Base-by-base conservation (phyloP, 2,113 vertebrate species). In the Okapia johnstoni region DNA sequence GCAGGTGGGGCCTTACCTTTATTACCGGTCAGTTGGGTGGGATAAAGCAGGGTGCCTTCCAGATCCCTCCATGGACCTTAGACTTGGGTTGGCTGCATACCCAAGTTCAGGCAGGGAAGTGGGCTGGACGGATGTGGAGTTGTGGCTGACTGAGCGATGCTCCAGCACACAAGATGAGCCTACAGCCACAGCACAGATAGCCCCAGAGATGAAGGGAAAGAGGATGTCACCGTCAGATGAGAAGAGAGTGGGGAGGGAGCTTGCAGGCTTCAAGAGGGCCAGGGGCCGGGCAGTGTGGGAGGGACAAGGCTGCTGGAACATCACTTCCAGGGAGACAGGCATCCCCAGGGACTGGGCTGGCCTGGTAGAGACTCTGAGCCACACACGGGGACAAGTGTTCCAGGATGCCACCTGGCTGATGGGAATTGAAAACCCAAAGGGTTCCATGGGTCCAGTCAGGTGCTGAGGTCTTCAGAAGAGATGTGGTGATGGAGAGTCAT, bases 241-340 rank as follows among this genome's bases (percentile, higher is more conserved):
- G 36, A 21, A 70, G 90, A 7, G 43, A 3, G 50, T 30, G 66
- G 21, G 36, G 40, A 33, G 28, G 17, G 36, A 36, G 30, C 10
- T 21, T n/a, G 11, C 63, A 50, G 81, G n/a, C 33, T 73, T 43
- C 40, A 2, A 3, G 11, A 58, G 81, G 25, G 2, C 50, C 7
- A 4, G 23, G 52, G n/a, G 25, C 26, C 3, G 0, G 5, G 3
- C 3, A 30, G 30, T 19, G 6, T 0, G 1, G 11, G 30, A 8
- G 11, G 79, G 11, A 54, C 3, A 3, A 81, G 50, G 10, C 28
- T 55, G 0, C 21, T 54, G 50, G 12, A 36, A 14, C 52, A 36
- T 25, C 50, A 36, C 13, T 36, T 19, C 9, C 6, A 14, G 21
- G 3, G 80, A 83, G 52, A n/a, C 54, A 76, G 33, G 19, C 1